Percentiles rank a stretch among this genome's conserved stretches.
Conservation (phyloP, 23 tunicate species). For the Halocynthia roretzi region DNA sequence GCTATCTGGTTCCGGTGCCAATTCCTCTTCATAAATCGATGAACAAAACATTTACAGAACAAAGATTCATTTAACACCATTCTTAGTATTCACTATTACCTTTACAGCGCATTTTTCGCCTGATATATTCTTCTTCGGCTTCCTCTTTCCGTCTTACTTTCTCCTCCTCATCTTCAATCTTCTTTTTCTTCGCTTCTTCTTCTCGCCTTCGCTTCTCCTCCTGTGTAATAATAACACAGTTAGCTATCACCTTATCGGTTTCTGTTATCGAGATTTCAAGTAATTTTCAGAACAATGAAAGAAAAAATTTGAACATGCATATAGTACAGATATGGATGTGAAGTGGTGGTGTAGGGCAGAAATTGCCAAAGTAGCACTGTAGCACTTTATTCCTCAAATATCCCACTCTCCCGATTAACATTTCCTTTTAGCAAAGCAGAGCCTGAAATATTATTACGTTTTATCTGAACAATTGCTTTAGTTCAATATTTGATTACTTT, state of each 20-base stretch:
- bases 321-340: not conserved
- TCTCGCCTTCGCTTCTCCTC: constrained; percentile 47
- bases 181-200: constrained; percentile 34
- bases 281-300: not conserved
- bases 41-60: no score
- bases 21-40: constrained; percentile 2
- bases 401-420: no score
- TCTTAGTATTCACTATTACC: not conserved
- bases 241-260: not conserved
- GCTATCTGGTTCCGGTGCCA: constrained; percentile 43
- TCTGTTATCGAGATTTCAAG: not conserved
- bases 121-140: constrained; percentile 23
- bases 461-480: no score
- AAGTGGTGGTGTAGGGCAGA: not conserved
- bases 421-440: no score
- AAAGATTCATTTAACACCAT: no score
- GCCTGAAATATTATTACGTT: no score
- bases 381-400: not conserved
- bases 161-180: constrained; percentile 33
- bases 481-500: no score
- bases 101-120: constrained; percentile 47
- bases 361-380: not conserved
- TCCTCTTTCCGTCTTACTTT: constrained; percentile 34
- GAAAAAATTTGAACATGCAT: not conserved
- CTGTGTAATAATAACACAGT: constrained; percentile 9